phyloP scores from a whole-genome alignment of 1,140 invertebrate species.

The Drosophila seguyi region DNA sequence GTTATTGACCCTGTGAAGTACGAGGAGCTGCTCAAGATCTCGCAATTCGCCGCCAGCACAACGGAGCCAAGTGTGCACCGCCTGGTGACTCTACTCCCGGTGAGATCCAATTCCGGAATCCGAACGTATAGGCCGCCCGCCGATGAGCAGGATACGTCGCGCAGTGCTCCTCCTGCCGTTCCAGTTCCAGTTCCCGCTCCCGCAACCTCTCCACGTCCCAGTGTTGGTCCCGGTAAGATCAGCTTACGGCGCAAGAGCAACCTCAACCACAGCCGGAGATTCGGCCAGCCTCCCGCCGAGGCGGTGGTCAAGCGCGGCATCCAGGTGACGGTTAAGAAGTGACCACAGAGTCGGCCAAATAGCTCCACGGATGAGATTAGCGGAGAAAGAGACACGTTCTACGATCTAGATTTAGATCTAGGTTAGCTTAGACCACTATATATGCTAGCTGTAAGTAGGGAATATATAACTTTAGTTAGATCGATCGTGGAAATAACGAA shows the following conservation, averaged over 20 bases:
- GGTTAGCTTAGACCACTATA: constrained; percentile 26
- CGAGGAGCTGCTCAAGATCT: constrained; percentile 79
- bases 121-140: constrained; percentile 71
- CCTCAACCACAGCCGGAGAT: constrained; percentile 72
- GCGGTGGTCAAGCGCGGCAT: constrained; percentile 75
- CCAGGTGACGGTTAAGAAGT: constrained; percentile 76
- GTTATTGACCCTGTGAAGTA: constrained; percentile 83
- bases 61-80: constrained; percentile 68
- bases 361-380: constrained; percentile 54
- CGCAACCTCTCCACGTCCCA: constrained; percentile 1
- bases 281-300: constrained; percentile 66
- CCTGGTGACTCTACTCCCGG: constrained; percentile 80
- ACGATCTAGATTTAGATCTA: constrained; percentile 6
- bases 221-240: constrained; percentile 25
- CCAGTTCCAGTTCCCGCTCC: constrained; percentile 2
- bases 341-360: constrained; percentile 21
- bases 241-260: constrained; percentile 59
- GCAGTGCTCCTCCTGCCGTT: constrained; percentile 20
- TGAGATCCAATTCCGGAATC: constrained; percentile 83
- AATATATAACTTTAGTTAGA: constrained; percentile 49
- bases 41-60: constrained; percentile 63
- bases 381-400: constrained; percentile 5
- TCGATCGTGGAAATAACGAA: constrained; percentile 41
- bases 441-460: constrained; percentile 54
- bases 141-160: constrained; percentile 55